Evolutionary conservation across 2,797 vertebrate genomes (phyloP), one percentile per base, ranked within the genome.

Genomic region (Siniperca scherzeri): DNA sequence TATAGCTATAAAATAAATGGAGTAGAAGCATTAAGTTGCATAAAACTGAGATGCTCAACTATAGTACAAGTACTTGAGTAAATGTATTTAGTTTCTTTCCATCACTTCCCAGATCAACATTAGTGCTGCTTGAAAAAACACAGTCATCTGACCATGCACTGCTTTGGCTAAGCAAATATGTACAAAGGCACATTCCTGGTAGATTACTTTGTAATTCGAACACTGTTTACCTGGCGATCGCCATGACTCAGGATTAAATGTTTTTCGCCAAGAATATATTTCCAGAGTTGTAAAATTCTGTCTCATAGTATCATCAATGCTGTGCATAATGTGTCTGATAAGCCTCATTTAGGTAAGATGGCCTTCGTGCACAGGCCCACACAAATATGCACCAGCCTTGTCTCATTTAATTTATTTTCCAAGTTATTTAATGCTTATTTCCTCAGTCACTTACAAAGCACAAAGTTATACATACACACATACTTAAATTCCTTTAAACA

Each of bases 401-500:
- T 79, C 38, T 70, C 50, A 9, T 61, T 77, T 8, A 5, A 75
- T 81, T 76, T 69, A 77, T 75, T 74, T 59, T 40, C 30, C 36
- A 30, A 60, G 40, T 86, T 80, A 22, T 69, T 74, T 77, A 53
- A 17, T 30, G 56, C 40, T 10, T 44, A 72, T 80, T 72, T 69
- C 38, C 22, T 66, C 59, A 52, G 33, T 53, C 21, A 3, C 61
- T 70, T 8, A 48, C 57, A 50, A 64, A 42, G 13, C 44, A 30
- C 30, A 33, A 11, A 12, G n/a, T 21, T 50, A 40, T 25, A 36
- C 60, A 76, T 13, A 46, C 25, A 50, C 12, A 69, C 9, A 46
- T 11, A 16, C 19, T 25, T 30, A 11, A 42, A 42, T 68, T 74
- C 38, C 56, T 82, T 38, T 66, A 75, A 68, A 83, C 62, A 91